Percentiles rank a stretch among this genome's conserved stretches.
These are phyloP conservation scores for Irena cyanogastra DNA, from an alignment of 2,113 vertebrate species.

Conservation along the genomic window DNA sequence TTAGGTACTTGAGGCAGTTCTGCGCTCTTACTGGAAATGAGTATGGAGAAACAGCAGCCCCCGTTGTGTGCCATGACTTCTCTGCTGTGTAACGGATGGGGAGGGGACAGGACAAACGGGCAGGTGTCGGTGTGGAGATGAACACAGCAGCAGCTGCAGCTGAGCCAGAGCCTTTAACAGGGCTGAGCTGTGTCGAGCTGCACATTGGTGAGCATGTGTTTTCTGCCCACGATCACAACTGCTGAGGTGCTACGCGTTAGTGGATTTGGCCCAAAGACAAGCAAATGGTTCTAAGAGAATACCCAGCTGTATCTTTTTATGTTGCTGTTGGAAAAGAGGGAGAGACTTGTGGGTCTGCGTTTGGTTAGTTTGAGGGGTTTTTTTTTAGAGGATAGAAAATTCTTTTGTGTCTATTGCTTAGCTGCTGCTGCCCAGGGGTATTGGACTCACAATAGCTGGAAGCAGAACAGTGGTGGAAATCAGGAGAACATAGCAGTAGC, in stretches of 20 bases:
- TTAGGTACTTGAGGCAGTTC: neutral
- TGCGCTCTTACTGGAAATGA: neutral
- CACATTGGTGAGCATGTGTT: accelerated
- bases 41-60: accelerated
- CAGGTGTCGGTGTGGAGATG: neutral
- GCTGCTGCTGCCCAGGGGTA: neutral
- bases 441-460: neutral
- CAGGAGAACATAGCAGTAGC: neutral
- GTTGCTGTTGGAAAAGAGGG: neutral
- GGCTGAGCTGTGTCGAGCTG: too few relatives aligned
- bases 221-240: accelerated
- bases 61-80: neutral
- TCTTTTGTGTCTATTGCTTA: neutral
- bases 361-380: neutral
- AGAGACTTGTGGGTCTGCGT: neutral
- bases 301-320: neutral
- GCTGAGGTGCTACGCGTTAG: accelerated
- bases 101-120: neutral
- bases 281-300: neutral
- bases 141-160: neutral
- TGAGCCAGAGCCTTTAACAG: neutral
- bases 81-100: neutral
- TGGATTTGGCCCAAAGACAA: neutral
- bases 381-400: neutral
- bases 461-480: neutral